Evolutionary conservation across 2,113 vertebrate species (phyloP), one percentile per base, ranked within the genome.

Genomic region (Xenopus borealis): DNA sequence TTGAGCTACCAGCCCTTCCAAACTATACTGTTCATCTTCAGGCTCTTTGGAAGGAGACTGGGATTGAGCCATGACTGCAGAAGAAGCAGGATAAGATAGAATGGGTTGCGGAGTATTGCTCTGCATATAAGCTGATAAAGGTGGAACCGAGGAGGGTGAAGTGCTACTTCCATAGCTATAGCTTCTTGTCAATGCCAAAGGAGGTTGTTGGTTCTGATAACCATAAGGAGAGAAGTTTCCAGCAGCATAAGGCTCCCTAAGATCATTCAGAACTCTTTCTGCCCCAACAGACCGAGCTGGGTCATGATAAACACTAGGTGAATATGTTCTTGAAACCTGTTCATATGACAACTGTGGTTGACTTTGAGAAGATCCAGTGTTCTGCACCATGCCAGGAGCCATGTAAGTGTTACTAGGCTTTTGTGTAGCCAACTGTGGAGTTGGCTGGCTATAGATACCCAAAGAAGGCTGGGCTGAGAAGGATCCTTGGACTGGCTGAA

Each of bases 1-100:
- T 57, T 98, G 95, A 69, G 96, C 95, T 78, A 99, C 97, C 81
- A 99, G 89, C 33, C 97, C 97, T 81, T 96, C 95, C 75, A 98
- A 83, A 61, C 92, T 94, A 87, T 96, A 90, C 11, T 86, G 92
- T 63, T 91, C 90, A 55, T 93, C 91, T 75, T 94, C 94, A 40
- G 86, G 77, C 66, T 87, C 85, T 79, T 89, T 92, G 53, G 72
- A 55, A 27, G 84, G 80, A 53, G 82, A 78, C 76, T 88, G 91
- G 61, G 78, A 79, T 84, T 89, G 90, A 68, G 80, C 6, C 0
- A 30, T 76, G 53, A 78, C 0, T 0, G 78, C 79, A 17, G 91
- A 86, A 68, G 90, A 89, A 19, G 91, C 85, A 0, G 91, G 91
- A 20, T 88, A 88, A 12, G 90, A 88, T 19, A 82, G 72, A 0